A percentile compares a stretch with the other conserved stretches of the same genome.
phyloP scores from a whole-genome alignment of 1,140 invertebrate species.

The Ephestia elutella region DNA sequence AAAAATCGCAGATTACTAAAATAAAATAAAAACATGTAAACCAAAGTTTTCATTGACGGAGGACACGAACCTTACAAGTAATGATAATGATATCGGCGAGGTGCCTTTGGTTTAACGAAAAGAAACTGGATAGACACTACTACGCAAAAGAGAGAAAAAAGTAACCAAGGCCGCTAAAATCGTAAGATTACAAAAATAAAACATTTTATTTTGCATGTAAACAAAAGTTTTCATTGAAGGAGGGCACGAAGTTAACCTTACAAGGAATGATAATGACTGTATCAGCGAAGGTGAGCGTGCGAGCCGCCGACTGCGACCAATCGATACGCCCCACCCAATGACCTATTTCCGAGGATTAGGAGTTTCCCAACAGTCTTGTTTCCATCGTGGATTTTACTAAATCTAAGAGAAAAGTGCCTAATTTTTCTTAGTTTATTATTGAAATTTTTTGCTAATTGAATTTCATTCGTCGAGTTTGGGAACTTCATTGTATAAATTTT shows the following conservation, averaged over 20 bases:
- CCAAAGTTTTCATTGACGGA: too few relatives aligned
- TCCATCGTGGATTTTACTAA: constrained; percentile 8
- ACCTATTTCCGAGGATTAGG: constrained; percentile 67
- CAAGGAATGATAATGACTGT: background rate
- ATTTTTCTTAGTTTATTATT: background rate
- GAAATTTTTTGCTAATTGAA: background rate
- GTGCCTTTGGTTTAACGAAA: too few relatives aligned
- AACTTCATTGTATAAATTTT: too few relatives aligned
- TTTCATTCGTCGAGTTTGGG: too few relatives aligned
- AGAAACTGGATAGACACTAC: too few relatives aligned
- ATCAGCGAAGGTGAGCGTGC: constrained; percentile 20
- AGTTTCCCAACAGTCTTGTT: constrained; percentile 25
- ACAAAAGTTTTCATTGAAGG: background rate
- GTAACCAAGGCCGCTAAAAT: too few relatives aligned
- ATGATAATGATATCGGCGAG: too few relatives aligned
- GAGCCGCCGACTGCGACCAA: constrained; percentile 54
- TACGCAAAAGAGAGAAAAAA: too few relatives aligned
- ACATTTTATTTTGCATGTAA: background rate
- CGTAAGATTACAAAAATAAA: too few relatives aligned
- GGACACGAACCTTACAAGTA: too few relatives aligned
- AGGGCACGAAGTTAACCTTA: background rate
- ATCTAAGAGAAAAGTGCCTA: background rate
- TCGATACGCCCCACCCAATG: constrained; percentile 64
- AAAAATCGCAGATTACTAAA: too few relatives aligned
- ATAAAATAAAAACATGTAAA: too few relatives aligned